Conservation (phyloP, 2,888 invertebrate species). For the Diarsia mendica region DNA sequence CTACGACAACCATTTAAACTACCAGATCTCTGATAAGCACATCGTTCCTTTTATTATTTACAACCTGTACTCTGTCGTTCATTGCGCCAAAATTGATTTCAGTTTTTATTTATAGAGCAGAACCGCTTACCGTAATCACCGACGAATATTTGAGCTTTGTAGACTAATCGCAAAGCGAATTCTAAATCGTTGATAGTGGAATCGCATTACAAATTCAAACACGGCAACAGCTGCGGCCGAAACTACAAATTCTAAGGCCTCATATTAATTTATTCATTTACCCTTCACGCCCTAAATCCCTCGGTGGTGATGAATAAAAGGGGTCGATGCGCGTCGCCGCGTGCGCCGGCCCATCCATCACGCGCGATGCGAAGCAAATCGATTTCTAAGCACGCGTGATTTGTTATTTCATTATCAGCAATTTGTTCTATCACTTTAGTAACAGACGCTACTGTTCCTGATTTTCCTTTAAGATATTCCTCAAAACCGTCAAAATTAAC, state of each 20-base stretch:
- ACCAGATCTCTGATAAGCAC: conserved; percentile 84
- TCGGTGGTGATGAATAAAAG: conserved; percentile 72
- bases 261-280: conserved; percentile 87
- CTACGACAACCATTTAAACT: conserved; percentile 82
- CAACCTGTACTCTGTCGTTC: conserved; percentile 73
- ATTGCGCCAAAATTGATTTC: conserved; percentile 81
- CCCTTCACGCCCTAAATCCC: conserved; percentile 88
- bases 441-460: conserved; percentile 58
- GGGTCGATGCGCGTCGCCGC: conserved; percentile 76
- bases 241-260: conserved; percentile 77
- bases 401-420: conserved; percentile 74
- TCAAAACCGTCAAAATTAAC: conserved; percentile 64
- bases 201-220: conserved; percentile 74
- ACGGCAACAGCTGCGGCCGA: conserved; percentile 82
- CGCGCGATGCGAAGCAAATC: conserved; percentile 83
- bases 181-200: conserved; percentile 50
- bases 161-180: conserved; percentile 40
- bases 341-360: conserved; percentile 84
- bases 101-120: conserved; percentile 55
- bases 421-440: conserved; percentile 67
- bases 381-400: conserved; percentile 81
- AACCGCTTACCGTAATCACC: conserved; percentile 2
- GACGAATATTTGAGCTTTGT: conserved; percentile 41
- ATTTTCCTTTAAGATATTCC: conserved; percentile 47
- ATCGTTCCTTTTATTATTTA: conserved; percentile 86